These are phyloP conservation scores for Agriotes lineatus DNA, from an alignment of 2,888 invertebrate genomes.

Conservation along the genomic window DNA sequence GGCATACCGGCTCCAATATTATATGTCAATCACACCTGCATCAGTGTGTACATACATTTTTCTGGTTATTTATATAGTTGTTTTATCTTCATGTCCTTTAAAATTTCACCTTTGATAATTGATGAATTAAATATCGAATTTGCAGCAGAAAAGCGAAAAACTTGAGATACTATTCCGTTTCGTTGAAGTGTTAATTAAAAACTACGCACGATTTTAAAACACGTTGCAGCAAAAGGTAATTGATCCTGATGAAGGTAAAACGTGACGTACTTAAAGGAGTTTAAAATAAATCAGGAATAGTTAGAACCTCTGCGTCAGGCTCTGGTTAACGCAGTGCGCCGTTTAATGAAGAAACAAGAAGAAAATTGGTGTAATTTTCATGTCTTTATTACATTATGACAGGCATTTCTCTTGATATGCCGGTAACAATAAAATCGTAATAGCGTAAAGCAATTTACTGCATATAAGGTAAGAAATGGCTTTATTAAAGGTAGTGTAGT, in stretches of 20 bases:
- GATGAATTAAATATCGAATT: too few relatives aligned
- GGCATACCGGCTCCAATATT: too few relatives aligned
- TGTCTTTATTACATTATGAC: constrained; percentile 35
- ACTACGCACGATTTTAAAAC: too few relatives aligned
- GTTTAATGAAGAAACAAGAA: constrained; percentile 26
- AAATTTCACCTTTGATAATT: too few relatives aligned
- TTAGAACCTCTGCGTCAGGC: background rate
- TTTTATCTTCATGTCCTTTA: too few relatives aligned
- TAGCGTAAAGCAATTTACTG: constrained; percentile 6
- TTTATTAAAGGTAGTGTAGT: constrained; percentile 2
- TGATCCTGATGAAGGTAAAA: background rate
- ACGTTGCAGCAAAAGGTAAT: background rate
- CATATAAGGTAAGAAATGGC: constrained; percentile 13
- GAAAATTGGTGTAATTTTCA: constrained; percentile 37
- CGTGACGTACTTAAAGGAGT: constrained; percentile 6
- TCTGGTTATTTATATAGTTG: too few relatives aligned
- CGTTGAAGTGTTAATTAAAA: too few relatives aligned
- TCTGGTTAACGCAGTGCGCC: background rate
- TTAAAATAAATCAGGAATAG: background rate
- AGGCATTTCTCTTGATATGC: constrained; percentile 23
- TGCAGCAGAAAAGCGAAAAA: too few relatives aligned
- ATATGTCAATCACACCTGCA: too few relatives aligned
- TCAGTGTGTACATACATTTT: too few relatives aligned
- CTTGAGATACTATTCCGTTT: too few relatives aligned
- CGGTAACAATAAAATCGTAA: constrained; percentile 23